Evolutionary conservation across 1,140 invertebrate species (phyloP), one percentile per base, ranked within the genome.

Genomic region (Prorops nasuta): DNA sequence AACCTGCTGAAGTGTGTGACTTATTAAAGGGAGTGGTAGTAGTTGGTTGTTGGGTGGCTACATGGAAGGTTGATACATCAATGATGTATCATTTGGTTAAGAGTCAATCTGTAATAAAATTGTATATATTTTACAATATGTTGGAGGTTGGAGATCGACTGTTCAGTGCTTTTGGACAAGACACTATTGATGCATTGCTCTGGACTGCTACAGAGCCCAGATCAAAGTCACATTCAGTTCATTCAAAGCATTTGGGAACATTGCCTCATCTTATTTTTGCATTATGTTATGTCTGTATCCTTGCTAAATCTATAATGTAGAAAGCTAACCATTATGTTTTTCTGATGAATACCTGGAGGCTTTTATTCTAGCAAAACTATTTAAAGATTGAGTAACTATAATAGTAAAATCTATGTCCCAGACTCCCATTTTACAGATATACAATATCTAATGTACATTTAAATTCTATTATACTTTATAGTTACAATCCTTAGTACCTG

Each of bases 111-210:
- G 92, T 98, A 39, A 98, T 99, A 69, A 99, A 99, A 72, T 79
- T 99, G 38, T 99, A 99, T 72, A 96, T 99, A 70, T 98, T 99
- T 79, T 99, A 96, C 73, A 99, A 99, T 79, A 98, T 99, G 94
- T 78, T 99, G 40, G 98, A 99, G 82, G 96, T 97, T 32, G 94
- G 91, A 15, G 96, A 98, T 79, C 82, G 92, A 56, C 79, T 99
- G 37, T 92, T 98, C 67, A 97, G 94, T 45, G 93, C 94, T 18
- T 98, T 99, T 83, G 96, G 96, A 2, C 97, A 99, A 80, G 97
- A 99, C 69, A 94, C 93, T 16, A 88, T 99, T 44, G 97, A 98
- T 83, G 91, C 96, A 17, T 77, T 99, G 12, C 92, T 98, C 63
- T 98, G 96, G 94, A 98, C 96, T 22, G 96, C 96, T 0, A 97